phyloP scores from a whole-genome alignment of 2,113 vertebrate species.

The Chaetodon trifascialis region DNA sequence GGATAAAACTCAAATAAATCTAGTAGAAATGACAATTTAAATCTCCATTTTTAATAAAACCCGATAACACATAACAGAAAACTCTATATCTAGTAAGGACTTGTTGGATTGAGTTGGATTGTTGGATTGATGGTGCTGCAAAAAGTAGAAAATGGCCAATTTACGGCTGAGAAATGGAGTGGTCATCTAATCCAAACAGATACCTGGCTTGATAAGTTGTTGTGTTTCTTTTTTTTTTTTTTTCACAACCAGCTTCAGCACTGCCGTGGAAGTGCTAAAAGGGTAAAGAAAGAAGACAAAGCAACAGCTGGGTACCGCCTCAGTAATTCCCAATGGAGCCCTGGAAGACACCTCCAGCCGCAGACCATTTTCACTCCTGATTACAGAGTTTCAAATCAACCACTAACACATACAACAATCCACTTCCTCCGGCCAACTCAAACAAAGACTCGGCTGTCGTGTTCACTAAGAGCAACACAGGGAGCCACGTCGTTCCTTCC shows the following conservation, averaged over 20 bases:
- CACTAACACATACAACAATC: slow-evolving; percentile 79
- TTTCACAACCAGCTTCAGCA: slow-evolving; percentile 76
- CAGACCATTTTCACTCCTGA: slow-evolving; percentile 84
- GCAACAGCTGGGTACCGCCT: slow-evolving; percentile 86
- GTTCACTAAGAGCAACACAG: slow-evolving; percentile 46
- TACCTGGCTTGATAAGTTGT: slow-evolving; percentile 81
- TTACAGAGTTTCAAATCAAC: slow-evolving; percentile 83
- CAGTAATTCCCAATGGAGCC: slow-evolving; percentile 80
- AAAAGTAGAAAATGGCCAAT: slow-evolving; percentile 83
- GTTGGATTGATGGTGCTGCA: slow-evolving; percentile 69
- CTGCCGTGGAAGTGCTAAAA: slow-evolving; percentile 83
- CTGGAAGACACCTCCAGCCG: slow-evolving; percentile 78
- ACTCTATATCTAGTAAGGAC: slow-evolving; percentile 21
- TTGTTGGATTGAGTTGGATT: slow-evolving; percentile 58
- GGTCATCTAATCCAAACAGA: slow-evolving; percentile 84
- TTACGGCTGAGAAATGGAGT: slow-evolving; percentile 82
- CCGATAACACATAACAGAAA: slow-evolving; percentile 12
- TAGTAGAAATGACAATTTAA: neutral
- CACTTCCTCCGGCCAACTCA: slow-evolving; percentile 71
- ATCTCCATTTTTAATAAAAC: slow-evolving; percentile 22
- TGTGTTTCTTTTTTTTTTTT: slow-evolving; percentile 33
- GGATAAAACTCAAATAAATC: neutral
- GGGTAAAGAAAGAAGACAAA: slow-evolving; percentile 82
- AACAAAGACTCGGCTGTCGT: slow-evolving; percentile 66
- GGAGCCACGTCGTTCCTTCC: slow-evolving; percentile 7